A percentile compares a stretch with the other conserved stretches of the same genome.
phyloP scores from a whole-genome alignment of 2,888 invertebrate genomes.

The Druceiella hillmani region DNA sequence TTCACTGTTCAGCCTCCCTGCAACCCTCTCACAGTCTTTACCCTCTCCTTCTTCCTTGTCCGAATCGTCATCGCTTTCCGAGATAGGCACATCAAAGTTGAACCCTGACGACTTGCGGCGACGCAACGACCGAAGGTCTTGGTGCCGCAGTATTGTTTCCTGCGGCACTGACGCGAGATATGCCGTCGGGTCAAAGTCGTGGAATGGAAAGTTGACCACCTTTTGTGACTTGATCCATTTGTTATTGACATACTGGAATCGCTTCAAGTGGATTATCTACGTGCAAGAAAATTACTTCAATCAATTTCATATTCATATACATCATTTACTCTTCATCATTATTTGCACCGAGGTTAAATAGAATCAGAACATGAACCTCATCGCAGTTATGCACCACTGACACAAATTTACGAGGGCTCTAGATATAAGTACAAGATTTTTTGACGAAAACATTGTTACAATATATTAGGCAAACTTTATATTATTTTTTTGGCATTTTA shows the following conservation, averaged over 20 bases:
- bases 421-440: too few relatives aligned
- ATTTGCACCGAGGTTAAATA: too few relatives aligned
- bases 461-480: too few relatives aligned
- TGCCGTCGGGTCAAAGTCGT: slow-evolving; percentile 80
- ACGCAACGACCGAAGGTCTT: slow-evolving; percentile 40
- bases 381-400: too few relatives aligned
- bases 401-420: too few relatives aligned
- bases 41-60: slow-evolving; percentile 16
- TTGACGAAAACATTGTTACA: too few relatives aligned
- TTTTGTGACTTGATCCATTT: slow-evolving; percentile 95
- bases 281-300: too few relatives aligned
- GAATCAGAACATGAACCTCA: too few relatives aligned
- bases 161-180: slow-evolving; percentile 80
- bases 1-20: not conserved
- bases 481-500: too few relatives aligned
- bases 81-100: slow-evolving; percentile 25
- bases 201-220: slow-evolving; percentile 83
- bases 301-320: too few relatives aligned
- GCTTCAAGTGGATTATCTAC: slow-evolving; percentile 86
- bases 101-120: slow-evolving; percentile 26
- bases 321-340: too few relatives aligned
- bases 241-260: slow-evolving; percentile 85
- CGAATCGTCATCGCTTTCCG: slow-evolving; percentile 20
- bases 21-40: not conserved
- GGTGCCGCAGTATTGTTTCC: slow-evolving; percentile 65